Evolutionary conservation across 2,113 vertebrate species (phyloP).

Genomic region (Acanthisitta chloris): DNA sequence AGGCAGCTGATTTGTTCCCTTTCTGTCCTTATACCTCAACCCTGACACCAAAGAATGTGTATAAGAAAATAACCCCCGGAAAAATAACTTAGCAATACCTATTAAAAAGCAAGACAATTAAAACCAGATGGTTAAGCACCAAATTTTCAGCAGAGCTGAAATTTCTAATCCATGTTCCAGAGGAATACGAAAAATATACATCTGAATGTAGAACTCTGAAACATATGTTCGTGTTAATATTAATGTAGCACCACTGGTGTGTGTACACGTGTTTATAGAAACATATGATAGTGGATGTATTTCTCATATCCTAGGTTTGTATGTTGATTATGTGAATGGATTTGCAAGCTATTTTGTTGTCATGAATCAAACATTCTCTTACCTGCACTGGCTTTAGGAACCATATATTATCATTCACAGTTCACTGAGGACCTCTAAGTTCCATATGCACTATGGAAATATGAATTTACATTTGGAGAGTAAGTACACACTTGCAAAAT

Average conservation of each 20-base stretch:
- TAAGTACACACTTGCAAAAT: not conserved
- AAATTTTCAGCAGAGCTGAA: not conserved
- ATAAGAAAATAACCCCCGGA: not conserved
- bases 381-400: not conserved
- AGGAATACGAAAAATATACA: not conserved
- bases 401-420: not conserved
- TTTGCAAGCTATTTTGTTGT: not conserved
- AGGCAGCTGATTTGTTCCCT: not conserved
- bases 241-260: not conserved
- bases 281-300: rapidly evolving
- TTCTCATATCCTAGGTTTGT: not conserved
- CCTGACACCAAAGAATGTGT: not conserved
- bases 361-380: not conserved
- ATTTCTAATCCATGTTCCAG: not conserved
- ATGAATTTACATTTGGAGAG: not conserved
- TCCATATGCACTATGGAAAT: not conserved
- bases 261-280: not conserved
- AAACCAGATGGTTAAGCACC: not conserved
- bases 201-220: not conserved
- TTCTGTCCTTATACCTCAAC: not conserved
- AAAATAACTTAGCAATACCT: not conserved
- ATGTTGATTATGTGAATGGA: not conserved
- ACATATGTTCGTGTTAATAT: not conserved
- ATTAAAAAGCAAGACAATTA: not conserved
- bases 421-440: not conserved